Percentiles rank a stretch among this genome's conserved stretches.
These are phyloP conservation scores for Apolygus lucorum DNA, from an alignment of 1,140 invertebrate genomes.

Conservation along the genomic window DNA sequence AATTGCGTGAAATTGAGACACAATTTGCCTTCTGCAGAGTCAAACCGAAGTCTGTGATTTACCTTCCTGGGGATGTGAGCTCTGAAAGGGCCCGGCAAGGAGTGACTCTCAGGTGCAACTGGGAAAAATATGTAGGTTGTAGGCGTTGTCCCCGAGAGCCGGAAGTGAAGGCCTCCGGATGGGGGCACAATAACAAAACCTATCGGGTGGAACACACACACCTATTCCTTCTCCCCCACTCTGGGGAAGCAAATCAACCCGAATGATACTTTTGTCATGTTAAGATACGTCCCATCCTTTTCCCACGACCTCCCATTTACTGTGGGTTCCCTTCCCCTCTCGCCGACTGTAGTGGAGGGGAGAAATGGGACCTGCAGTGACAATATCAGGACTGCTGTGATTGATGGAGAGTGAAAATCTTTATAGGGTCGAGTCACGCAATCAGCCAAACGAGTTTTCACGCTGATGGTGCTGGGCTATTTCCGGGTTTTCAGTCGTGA, in stretches of 20 bases:
- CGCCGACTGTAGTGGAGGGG: neutral
- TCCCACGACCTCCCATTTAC: neutral
- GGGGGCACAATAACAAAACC: neutral
- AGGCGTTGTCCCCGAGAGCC: conserved; percentile 3
- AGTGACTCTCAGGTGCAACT: conserved; percentile 14
- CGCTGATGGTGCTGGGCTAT: too few species aligned
- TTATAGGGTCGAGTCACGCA: neutral
- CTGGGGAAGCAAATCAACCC: neutral
- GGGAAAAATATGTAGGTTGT: neutral
- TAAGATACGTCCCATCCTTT: neutral
- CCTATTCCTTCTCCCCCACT: neutral
- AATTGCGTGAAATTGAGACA: too few species aligned
- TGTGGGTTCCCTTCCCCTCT: neutral
- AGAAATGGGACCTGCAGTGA: neutral
- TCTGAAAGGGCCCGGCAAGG: neutral
- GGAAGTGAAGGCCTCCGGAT: neutral
- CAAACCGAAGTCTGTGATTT: too few species aligned
- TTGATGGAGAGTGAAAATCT: too few species aligned
- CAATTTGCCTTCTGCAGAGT: too few species aligned
- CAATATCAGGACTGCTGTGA: neutral
- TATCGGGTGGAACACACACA: conserved; percentile 3
- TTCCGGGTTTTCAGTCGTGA: too few species aligned
- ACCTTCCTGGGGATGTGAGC: neutral
- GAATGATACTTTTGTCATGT: neutral
- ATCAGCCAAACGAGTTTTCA: too few species aligned